Evolutionary conservation across 2,888 invertebrate species (phyloP).

Genomic region (Andrena dorsata): DNA sequence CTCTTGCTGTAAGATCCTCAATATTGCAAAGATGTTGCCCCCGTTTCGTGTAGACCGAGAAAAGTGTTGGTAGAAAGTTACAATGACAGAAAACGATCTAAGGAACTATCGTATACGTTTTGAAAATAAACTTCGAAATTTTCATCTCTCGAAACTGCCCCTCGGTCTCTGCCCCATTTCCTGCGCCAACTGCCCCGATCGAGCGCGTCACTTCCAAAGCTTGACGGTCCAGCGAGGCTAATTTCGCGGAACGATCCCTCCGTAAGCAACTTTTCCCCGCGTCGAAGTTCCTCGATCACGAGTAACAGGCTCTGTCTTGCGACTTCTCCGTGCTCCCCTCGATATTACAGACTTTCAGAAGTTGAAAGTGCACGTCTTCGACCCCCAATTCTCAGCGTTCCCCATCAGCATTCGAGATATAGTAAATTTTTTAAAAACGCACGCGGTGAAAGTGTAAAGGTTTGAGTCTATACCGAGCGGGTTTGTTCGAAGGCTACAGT

Average conservation of each 20-base stretch:
- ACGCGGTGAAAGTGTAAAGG: no score
- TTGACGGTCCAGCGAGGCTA: not conserved
- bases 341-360: not conserved
- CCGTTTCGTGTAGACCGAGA: not conserved
- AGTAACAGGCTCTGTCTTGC: no score
- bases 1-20: no score
- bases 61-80: slow-evolving; percentile 1
- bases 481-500: slow-evolving; percentile 5
- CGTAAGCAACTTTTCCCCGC: no score
- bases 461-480: slow-evolving; percentile 18
- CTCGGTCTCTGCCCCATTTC: not conserved
- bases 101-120: slow-evolving; percentile 6
- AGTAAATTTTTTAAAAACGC: slow-evolving; percentile 1
- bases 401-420: not conserved
- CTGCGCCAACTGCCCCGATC: not conserved
- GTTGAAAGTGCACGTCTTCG: not conserved
- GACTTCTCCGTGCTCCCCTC: not conserved
- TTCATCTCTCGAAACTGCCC: not conserved
- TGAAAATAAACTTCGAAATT: not conserved
- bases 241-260: not conserved
- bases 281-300: no score
- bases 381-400: not conserved
- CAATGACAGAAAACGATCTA: not conserved
- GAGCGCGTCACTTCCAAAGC: not conserved
- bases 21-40: no score